These are phyloP conservation scores for Macroramphosus scolopax DNA, from an alignment of 2,797 vertebrate genomes.

Conservation along the genomic window DNA sequence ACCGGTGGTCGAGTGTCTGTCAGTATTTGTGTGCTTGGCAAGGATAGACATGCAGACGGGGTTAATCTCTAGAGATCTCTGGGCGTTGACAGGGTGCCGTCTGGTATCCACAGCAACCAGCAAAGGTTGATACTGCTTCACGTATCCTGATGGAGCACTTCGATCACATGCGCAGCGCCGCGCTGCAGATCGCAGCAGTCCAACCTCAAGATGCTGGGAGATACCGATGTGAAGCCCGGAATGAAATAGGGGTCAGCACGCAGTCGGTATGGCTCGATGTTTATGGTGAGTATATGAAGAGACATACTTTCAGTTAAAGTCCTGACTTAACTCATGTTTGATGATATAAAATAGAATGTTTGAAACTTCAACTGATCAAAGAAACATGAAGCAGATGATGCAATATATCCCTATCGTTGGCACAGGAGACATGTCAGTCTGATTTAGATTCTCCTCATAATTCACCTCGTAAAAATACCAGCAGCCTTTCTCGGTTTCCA, in stretches of 20 bases:
- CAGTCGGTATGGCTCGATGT: constrained; percentile 89
- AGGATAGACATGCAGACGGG: constrained; percentile 66
- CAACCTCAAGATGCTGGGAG: constrained; percentile 82
- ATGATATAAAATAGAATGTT: neutral
- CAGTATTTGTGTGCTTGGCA: constrained; percentile 54
- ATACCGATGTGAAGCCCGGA: constrained; percentile 88
- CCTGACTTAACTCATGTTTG: neutral
- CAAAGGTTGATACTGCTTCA: constrained; percentile 72
- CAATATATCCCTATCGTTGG: neutral
- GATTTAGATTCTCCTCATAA: neutral
- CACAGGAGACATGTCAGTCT: neutral
- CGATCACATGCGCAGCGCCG: constrained; percentile 68
- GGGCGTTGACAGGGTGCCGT: constrained; percentile 80
- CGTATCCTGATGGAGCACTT: constrained; percentile 75
- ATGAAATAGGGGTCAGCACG: constrained; percentile 82
- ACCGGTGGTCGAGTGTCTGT: constrained; percentile 31
- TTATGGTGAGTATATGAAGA: constrained; percentile 80
- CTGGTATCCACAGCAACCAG: constrained; percentile 81
- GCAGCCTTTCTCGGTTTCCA: too few relatives aligned
- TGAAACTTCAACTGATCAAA: neutral
- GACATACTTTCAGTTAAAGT: neutral
- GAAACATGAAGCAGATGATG: neutral
- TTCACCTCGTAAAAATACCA: neutral
- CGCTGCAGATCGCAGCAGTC: constrained; percentile 79
- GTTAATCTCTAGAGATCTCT: constrained; percentile 80